A percentile compares a stretch with the other conserved stretches of the same genome.
These are phyloP conservation scores for Polypterus senegalus DNA, from an alignment of 2,113 vertebrate genomes.

Conservation along the genomic window DNA sequence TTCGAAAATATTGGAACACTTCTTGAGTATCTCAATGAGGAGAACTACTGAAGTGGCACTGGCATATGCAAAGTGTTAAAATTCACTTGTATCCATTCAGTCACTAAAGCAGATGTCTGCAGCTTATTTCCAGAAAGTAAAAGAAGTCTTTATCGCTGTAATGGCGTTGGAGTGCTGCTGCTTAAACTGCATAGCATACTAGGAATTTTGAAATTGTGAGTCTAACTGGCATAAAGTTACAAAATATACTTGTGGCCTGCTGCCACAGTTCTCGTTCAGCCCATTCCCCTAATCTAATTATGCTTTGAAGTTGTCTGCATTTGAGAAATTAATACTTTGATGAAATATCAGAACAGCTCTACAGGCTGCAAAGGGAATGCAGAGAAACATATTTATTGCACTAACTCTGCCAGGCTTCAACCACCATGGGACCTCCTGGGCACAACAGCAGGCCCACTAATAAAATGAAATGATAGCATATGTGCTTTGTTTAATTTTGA, in stretches of 20 bases:
- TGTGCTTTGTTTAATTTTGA: slow-evolving; percentile 99
- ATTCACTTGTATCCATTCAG: no score
- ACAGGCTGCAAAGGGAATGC: slow-evolving; percentile 69
- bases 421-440: slow-evolving; percentile 74
- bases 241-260: slow-evolving; percentile 59
- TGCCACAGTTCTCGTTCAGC: slow-evolving; percentile 65
- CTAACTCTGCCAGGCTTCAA: slow-evolving; percentile 77
- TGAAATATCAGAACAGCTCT: slow-evolving; percentile 83
- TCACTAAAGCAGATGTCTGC: no score
- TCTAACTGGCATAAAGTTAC: no score
- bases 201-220: no score
- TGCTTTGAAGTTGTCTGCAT: slow-evolving; percentile 95
- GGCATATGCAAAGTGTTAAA: no score
- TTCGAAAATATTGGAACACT: no score
- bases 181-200: no score
- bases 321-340: slow-evolving; percentile 99
- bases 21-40: no score
- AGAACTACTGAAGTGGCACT: no score
- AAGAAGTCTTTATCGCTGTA: no score
- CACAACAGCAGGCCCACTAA: slow-evolving; percentile 71
- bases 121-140: no score
- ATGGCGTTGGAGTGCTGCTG: no score
- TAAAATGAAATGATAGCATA: slow-evolving; percentile 99
- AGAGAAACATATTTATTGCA: slow-evolving; percentile 85
- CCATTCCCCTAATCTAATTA: slow-evolving; percentile 94